A percentile compares a stretch with the other conserved stretches of the same genome.
phyloP scores from a whole-genome alignment of 2,113 vertebrate species.

The Sardina pilchardus region DNA sequence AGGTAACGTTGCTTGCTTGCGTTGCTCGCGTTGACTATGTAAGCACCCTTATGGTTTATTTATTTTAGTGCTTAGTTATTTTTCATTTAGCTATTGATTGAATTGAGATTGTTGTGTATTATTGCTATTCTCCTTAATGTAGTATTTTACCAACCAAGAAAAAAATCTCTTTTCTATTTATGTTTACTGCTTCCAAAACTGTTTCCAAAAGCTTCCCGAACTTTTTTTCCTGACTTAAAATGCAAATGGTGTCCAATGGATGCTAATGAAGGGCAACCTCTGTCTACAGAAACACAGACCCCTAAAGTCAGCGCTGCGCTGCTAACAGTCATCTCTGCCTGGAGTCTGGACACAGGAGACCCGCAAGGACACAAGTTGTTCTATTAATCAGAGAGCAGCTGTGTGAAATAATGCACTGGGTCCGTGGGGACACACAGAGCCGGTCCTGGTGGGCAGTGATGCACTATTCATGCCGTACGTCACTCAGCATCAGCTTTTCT shows the following conservation, averaged over 20 bases:
- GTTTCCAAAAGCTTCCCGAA: too few relatives aligned
- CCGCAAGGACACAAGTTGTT: background rate
- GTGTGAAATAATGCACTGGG: background rate
- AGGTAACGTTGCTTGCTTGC: too few relatives aligned
- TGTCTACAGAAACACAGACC: background rate
- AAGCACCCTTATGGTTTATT: too few relatives aligned
- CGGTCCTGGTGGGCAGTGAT: background rate
- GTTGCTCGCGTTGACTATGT: too few relatives aligned
- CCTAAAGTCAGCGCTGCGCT: background rate
- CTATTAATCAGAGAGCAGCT: background rate
- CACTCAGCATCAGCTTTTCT: background rate
- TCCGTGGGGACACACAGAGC: background rate
- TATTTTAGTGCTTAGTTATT: too few relatives aligned
- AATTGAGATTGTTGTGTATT: too few relatives aligned
- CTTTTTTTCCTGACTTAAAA: background rate
- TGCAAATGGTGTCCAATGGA: background rate
- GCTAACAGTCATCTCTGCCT: background rate
- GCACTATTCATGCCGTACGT: background rate
- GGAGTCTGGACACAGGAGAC: background rate
- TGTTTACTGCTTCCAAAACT: too few relatives aligned
- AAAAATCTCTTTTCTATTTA: too few relatives aligned
- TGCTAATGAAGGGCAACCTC: background rate
- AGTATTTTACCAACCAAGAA: too few relatives aligned
- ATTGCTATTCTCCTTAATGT: too few relatives aligned
- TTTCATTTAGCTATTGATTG: too few relatives aligned